These are phyloP conservation scores for Penaeus vannamei DNA, from an alignment of 1,140 invertebrate species.

Conservation along the genomic window DNA sequence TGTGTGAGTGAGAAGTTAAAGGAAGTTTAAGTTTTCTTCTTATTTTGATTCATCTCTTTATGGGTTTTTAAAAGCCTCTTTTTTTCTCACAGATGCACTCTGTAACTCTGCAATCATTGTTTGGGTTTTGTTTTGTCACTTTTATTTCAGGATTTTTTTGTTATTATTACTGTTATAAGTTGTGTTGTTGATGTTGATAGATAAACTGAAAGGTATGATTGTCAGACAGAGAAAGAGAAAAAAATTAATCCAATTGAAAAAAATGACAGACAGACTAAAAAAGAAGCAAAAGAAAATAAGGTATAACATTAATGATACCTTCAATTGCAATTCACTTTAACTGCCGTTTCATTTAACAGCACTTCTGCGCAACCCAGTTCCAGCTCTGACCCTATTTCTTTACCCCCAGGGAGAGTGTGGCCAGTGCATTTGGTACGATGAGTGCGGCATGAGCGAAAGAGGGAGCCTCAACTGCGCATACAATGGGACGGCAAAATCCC, in stretches of 20 bases:
- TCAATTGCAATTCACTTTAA: neutral
- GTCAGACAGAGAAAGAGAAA: no score
- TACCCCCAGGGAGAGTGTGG: conserved; percentile 68
- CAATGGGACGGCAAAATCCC: conserved; percentile 79
- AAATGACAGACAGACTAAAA: neutral
- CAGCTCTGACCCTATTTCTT: neutral
- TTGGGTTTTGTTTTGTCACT: neutral
- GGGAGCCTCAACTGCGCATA: conserved; percentile 80
- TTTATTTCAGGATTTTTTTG: neutral
- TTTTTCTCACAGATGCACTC: neutral
- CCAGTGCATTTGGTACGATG: conserved; percentile 85
- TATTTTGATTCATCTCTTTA: no score
- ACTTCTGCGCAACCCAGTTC: neutral
- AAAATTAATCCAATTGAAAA: neutral
- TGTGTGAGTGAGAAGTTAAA: no score
- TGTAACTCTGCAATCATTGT: neutral
- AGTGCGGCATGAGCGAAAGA: conserved; percentile 74
- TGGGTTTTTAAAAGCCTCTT: neutral
- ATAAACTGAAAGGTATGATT: no score
- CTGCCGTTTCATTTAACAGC: neutral
- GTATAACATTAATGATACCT: neutral
- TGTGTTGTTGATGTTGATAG: no score
- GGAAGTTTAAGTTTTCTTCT: no score
- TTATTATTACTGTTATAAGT: no score
- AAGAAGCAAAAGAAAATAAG: neutral